Conservation (phyloP, 2,888 invertebrate genomes). For the Megaustenia siamemsis region DNA sequence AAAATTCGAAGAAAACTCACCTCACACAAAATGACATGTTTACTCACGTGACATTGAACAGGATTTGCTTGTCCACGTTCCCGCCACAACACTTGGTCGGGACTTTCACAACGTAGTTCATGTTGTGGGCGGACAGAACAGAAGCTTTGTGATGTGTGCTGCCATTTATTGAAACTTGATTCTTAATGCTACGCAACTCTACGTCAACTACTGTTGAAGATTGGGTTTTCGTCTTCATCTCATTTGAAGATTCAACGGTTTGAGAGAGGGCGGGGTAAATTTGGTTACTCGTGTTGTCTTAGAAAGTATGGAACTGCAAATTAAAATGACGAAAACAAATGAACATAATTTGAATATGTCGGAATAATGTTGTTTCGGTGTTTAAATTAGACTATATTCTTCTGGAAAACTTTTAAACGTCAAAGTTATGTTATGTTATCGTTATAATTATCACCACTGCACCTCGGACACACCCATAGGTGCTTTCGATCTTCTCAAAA, state of each 20-base stretch:
- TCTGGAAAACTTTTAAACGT: no score
- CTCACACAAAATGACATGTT: no score
- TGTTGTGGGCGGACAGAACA: conserved; percentile 9
- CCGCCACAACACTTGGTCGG: background rate
- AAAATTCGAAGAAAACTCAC: no score
- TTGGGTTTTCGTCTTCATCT: background rate
- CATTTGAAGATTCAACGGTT: background rate
- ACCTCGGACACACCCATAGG: no score
- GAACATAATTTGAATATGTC: no score
- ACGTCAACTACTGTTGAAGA: background rate
- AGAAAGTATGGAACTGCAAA: background rate
- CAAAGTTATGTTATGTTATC: no score
- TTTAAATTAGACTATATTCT: no score
- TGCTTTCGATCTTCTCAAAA: no score
- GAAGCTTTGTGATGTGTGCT: background rate
- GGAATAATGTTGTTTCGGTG: no score
- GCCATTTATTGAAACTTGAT: no score
- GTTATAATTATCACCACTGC: no score
- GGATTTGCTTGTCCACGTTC: conserved; percentile 34
- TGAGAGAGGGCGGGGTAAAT: background rate
- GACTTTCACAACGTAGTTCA: conserved; percentile 18
- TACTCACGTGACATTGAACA: conserved; percentile 33
- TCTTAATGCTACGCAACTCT: background rate
- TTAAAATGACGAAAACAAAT: no score
- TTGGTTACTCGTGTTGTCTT: background rate